Evolutionary conservation across 1,140 invertebrate species (phyloP).

Genomic region (Drosophila punjabiensis): DNA sequence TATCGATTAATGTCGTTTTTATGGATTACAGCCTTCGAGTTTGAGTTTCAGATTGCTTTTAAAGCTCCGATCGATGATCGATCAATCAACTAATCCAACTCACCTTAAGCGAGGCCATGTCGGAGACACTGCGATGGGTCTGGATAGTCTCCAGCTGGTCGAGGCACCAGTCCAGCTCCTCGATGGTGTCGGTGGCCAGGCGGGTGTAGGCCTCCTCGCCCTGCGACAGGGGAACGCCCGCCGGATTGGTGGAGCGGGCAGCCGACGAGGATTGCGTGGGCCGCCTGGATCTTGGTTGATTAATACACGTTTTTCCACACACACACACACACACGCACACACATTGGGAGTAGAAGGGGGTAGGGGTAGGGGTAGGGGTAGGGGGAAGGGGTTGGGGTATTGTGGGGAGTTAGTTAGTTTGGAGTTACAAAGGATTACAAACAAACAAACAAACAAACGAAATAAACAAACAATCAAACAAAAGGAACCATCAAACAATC

Average conservation of each 20-base stretch:
- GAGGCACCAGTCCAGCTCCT: slow-evolving; percentile 99
- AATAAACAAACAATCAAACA: slow-evolving; percentile 25
- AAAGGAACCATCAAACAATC: slow-evolving; percentile 17
- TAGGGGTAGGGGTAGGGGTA: slow-evolving; percentile 10
- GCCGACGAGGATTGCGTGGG: slow-evolving; percentile 78
- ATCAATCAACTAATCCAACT: slow-evolving; percentile 43
- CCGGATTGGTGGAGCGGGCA: slow-evolving; percentile 63
- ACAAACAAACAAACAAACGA: slow-evolving; percentile 42
- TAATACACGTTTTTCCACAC: slow-evolving; percentile 79
- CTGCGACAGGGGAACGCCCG: slow-evolving; percentile 84
- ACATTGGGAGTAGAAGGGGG: slow-evolving; percentile 18
- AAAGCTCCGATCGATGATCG: not conserved
- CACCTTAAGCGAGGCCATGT: slow-evolving; percentile 99
- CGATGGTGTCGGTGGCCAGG: slow-evolving; percentile 97
- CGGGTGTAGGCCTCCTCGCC: slow-evolving; percentile 96
- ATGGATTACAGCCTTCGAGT: not conserved
- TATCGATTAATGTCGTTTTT: not conserved
- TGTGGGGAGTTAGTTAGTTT: not conserved
- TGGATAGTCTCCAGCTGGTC: slow-evolving; percentile 99
- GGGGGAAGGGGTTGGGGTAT: not conserved
- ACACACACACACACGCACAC: slow-evolving; percentile 38
- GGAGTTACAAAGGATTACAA: slow-evolving; percentile 13
- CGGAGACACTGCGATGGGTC: slow-evolving; percentile 99
- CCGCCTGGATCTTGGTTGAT: slow-evolving; percentile 84
- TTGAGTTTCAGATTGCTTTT: not conserved